Evolutionary conservation across 2,888 invertebrate species (phyloP).

Genomic region (Pollenia labialis): DNA sequence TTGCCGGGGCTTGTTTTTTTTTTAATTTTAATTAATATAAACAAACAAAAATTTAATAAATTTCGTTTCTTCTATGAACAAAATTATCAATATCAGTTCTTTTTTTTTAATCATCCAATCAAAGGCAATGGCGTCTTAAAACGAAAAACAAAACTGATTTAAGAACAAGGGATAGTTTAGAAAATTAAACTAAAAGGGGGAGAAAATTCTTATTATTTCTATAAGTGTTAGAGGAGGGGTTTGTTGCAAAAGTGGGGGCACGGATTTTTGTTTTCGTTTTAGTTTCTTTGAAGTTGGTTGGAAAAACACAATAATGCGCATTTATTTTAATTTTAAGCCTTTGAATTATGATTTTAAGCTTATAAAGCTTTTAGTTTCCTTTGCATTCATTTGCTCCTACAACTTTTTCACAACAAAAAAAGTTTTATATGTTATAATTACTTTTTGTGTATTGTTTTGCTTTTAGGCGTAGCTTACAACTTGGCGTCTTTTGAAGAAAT

Average conservation of each 20-base stretch:
- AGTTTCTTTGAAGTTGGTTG: not conserved
- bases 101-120: slow-evolving; percentile 58
- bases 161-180: slow-evolving; percentile 21
- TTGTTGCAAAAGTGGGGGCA: not conserved
- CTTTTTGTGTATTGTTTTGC: slow-evolving; percentile 2
- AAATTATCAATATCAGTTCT: slow-evolving; percentile 72
- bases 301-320: slow-evolving; percentile 38
- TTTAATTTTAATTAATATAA: not conserved
- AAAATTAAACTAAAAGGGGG: slow-evolving; percentile 53
- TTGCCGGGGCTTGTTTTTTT: slow-evolving; percentile 57
- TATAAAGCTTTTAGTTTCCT: slow-evolving; percentile 66
- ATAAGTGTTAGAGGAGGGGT: not conserved
- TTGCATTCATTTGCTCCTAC: slow-evolving; percentile 47
- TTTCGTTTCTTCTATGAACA: slow-evolving; percentile 58
- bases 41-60: slow-evolving; percentile 51
- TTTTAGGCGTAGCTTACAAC: slow-evolving; percentile 59
- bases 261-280: slow-evolving; percentile 5
- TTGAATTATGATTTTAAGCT: slow-evolving; percentile 58
- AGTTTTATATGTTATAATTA: slow-evolving; percentile 50
- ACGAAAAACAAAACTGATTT: not conserved
- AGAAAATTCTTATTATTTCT: slow-evolving; percentile 34
- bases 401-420: slow-evolving; percentile 43
- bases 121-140: slow-evolving; percentile 50
- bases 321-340: slow-evolving; percentile 31
- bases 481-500: slow-evolving; percentile 69